Percentiles rank a stretch among this genome's conserved stretches.
phyloP scores from a whole-genome alignment of 2,888 invertebrate genomes.

The Eupithecia vulgata region DNA sequence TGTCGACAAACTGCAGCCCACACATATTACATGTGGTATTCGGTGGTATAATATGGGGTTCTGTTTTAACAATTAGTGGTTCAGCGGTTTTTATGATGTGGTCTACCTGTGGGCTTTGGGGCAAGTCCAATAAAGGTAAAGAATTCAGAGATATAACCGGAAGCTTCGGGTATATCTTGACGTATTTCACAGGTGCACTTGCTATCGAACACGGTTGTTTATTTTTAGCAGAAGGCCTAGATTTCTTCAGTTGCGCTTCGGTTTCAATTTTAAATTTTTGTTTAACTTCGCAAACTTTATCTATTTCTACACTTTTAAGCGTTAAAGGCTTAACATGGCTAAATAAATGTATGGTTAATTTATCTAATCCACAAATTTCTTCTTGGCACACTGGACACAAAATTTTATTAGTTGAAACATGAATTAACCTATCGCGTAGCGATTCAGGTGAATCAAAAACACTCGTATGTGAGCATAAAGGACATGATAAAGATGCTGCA shows the following conservation, averaged over 20 bases:
- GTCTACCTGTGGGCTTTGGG: conserved; percentile 52
- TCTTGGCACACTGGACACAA: conserved; percentile 91
- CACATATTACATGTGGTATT: conserved; percentile 86
- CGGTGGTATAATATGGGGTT: conserved; percentile 56
- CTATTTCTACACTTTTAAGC: conserved; percentile 49
- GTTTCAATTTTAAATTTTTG: conserved; percentile 52
- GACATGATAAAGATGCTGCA: conserved; percentile 87
- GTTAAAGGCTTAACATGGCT: conserved; percentile 84
- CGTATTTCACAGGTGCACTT: conserved; percentile 70
- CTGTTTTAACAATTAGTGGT: conserved; percentile 60
- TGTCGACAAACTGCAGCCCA: conserved; percentile 88
- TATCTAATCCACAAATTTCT: conserved; percentile 89
- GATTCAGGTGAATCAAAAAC: conserved; percentile 88
- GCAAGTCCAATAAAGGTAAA: conserved; percentile 68
- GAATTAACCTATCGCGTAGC: conserved; percentile 88
- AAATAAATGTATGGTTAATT: conserved; percentile 92
- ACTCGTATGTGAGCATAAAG: conserved; percentile 89
- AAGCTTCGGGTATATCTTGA: conserved; percentile 78
- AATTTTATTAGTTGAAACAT: conserved; percentile 89
- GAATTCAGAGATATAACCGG: conserved; percentile 71
- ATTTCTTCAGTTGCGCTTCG: conserved; percentile 62
- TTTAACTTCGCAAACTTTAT: conserved; percentile 44
- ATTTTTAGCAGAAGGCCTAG: conserved; percentile 73
- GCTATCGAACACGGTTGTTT: conserved; percentile 59
- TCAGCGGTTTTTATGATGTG: conserved; percentile 51